Evolutionary conservation across 2,113 vertebrate species (phyloP).

Genomic region (Typhlomys cinereus): DNA sequence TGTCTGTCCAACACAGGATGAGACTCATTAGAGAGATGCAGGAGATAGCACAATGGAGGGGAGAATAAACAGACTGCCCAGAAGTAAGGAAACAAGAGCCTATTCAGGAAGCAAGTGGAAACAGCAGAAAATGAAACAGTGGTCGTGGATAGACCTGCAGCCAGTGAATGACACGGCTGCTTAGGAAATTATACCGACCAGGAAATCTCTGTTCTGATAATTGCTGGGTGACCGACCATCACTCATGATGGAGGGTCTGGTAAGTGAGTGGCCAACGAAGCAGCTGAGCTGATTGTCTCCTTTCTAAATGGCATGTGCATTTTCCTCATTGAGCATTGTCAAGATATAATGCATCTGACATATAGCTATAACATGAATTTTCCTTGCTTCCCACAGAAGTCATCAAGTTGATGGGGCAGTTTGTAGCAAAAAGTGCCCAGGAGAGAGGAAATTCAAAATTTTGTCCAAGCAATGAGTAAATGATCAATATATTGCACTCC

Average conservation of each 20-base stretch:
- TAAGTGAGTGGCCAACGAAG: neutral
- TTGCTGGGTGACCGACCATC: neutral
- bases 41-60: slow-evolving; percentile 45
- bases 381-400: neutral
- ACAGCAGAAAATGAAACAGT: slow-evolving; percentile 52
- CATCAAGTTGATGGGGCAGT: neutral
- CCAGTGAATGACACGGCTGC: neutral
- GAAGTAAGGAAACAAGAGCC: slow-evolving; percentile 60
- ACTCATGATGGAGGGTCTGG: neutral
- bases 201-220: neutral
- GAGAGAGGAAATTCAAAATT: neutral
- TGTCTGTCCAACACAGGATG: slow-evolving; percentile 75
- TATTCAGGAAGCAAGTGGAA: slow-evolving; percentile 59
- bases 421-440: neutral
- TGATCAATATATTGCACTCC: neutral
- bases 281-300: neutral
- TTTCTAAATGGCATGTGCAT: neutral
- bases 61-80: slow-evolving; percentile 65
- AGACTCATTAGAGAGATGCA: slow-evolving; percentile 63
- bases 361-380: neutral
- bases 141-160: neutral
- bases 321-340: neutral
- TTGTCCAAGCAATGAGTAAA: neutral
- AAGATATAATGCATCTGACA: neutral
- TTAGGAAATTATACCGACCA: slow-evolving; percentile 10